phyloP scores from a whole-genome alignment of 2,113 vertebrate species.

The Sceloporus tristichus region DNA sequence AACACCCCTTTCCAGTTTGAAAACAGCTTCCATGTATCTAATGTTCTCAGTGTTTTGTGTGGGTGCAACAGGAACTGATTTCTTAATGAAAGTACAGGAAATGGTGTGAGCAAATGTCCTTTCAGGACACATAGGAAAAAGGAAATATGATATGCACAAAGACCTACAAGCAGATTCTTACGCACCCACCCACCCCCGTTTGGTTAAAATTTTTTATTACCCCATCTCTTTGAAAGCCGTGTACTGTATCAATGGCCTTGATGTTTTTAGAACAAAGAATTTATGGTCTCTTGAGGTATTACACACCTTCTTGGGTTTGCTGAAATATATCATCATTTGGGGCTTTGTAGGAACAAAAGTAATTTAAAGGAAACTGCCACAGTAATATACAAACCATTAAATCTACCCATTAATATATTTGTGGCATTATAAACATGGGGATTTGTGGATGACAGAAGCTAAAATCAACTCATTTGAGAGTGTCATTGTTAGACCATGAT shows the following conservation, averaged over 20 bases:
- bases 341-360: conserved; percentile 68
- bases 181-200: not conserved
- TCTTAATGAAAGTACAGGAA: not conserved
- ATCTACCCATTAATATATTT: conserved; percentile 71
- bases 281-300: conserved; percentile 64
- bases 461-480: conserved; percentile 73
- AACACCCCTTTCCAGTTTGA: not conserved
- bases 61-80: not conserved
- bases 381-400: conserved; percentile 75
- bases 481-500: conserved; percentile 67
- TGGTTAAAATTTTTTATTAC: conserved; percentile 21
- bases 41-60: not conserved
- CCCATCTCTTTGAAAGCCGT: conserved; percentile 56
- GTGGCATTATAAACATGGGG: conserved; percentile 70
- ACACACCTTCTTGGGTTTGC: conserved; percentile 69
- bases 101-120: conserved; percentile 3
- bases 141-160: conserved; percentile 47
- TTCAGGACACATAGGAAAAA: not conserved
- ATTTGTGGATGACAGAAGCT: conserved; percentile 74
- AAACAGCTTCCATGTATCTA: not conserved
- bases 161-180: conserved; percentile 43
- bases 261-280: conserved; percentile 78
- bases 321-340: conserved; percentile 75
- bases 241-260: conserved; percentile 62
- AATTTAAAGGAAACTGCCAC: conserved; percentile 75